Percentiles rank a stretch among this genome's conserved stretches.
Conservation (phyloP, 2,113 vertebrate species). For the Etheostoma spectabile region DNA sequence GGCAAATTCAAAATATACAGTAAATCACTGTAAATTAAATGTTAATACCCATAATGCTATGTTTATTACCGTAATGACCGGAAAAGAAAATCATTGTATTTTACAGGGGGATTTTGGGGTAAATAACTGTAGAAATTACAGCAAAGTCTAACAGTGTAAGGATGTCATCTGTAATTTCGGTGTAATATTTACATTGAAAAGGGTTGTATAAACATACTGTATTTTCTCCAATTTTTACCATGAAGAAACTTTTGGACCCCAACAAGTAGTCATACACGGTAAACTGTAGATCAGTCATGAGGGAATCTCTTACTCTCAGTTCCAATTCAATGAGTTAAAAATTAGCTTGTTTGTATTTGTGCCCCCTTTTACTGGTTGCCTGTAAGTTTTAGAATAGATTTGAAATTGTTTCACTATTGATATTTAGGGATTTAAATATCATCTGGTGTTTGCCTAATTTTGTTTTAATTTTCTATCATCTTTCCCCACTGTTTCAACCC, state of each 20-base stretch:
- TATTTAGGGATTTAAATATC: background rate
- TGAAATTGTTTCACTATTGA: background rate
- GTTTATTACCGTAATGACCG: too few species aligned
- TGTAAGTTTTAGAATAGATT: background rate
- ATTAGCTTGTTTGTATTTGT: background rate
- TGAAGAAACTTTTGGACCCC: background rate
- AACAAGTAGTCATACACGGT: background rate
- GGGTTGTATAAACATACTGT: background rate
- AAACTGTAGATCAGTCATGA: background rate
- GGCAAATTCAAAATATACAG: too few species aligned
- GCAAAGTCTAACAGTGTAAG: background rate
- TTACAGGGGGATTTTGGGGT: too few species aligned
- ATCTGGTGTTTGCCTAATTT: background rate
- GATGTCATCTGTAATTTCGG: background rate
- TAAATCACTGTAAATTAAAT: too few species aligned
- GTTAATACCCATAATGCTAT: too few species aligned
- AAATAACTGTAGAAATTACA: too few species aligned
- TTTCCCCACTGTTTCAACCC: background rate
- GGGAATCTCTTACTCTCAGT: background rate
- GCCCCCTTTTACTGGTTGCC: background rate
- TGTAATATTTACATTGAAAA: background rate
- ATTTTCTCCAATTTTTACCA: background rate
- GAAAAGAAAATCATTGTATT: too few species aligned
- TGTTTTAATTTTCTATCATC: background rate
- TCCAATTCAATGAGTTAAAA: background rate